Base-by-base conservation (phyloP, 2,113 vertebrate species). In the Pseudolaguvia tuberculata region DNA sequence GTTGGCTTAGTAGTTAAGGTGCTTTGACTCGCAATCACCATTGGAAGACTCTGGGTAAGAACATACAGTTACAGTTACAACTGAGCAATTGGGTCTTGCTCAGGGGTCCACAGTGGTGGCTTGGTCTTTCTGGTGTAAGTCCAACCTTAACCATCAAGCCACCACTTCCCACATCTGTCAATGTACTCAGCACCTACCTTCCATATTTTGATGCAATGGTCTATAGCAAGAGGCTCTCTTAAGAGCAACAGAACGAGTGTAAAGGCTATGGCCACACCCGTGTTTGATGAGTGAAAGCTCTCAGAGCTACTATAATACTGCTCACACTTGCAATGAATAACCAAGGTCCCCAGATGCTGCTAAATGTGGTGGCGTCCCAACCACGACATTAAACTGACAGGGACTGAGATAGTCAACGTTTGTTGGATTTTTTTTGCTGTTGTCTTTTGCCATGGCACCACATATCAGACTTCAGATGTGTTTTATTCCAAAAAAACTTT, bases 271-370 rank as follows among this genome's bases (percentile, higher is more conserved):
- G 51, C 62, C 23, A 17, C 23, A 58, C 55, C 47, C 55, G 21
- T 53, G 79, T 81, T 63, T 79, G 84, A 83, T 63, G 51, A 84
- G 78, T 79, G 83, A 86, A 73, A 81, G 78, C 79, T 78, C 82
- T 84, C 80, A 71, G 78, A 83, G 82, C 81, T 84, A 78, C 78
- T 85, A 81, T 84, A 85, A 86, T 82, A 78, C 79, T 83, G 82
- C 77, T 81, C 75, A 84, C 58, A 57, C 79, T 85, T 62, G 65
- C 74, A 58, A 72, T 85, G 78, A 87, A 85, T 86, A 75, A 87
- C 79, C 83, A 52, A 17, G 53, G 63, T 81, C 82, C 81, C 72
- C 78, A 83, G 77, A 79, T 79, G 70, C 35, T 50, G 58, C 68
- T 52, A 62, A 80, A 52, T 45, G 12, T 25, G 66, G 78, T 65